phyloP scores from a whole-genome alignment of 2,113 vertebrate species.

The Peromyscus polionotus region DNA sequence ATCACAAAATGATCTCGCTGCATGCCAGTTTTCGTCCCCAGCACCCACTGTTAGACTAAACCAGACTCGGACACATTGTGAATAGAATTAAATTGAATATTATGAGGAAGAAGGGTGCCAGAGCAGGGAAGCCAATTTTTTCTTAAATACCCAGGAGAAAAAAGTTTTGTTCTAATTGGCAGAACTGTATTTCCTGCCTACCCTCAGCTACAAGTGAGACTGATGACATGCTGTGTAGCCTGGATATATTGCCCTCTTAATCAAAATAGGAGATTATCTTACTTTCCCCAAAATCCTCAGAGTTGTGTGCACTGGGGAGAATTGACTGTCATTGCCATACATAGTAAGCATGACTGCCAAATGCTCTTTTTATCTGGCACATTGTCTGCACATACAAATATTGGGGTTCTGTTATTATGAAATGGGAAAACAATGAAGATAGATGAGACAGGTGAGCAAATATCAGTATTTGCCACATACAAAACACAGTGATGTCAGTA shows the following conservation, averaged over 20 bases:
- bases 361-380: background rate
- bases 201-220: background rate
- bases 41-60: background rate
- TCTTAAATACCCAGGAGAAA: background rate
- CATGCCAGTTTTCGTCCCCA: background rate
- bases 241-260: background rate
- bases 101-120: background rate
- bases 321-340: background rate
- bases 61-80: background rate
- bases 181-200: background rate
- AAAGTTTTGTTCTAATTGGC: background rate
- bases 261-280: background rate
- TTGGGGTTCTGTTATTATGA: background rate
- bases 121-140: background rate
- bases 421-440: background rate
- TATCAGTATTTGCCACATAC: background rate
- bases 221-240: background rate
- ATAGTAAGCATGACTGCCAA: background rate
- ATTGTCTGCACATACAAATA: background rate
- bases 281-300: background rate
- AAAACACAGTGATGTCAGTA: background rate
- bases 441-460: no score
- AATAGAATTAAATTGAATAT: background rate
- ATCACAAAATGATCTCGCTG: background rate
- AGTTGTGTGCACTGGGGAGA: background rate